Percentiles rank a stretch among this genome's conserved stretches.
Conservation (phyloP, 2,797 vertebrate species). For the Fistularia tabacaria region DNA sequence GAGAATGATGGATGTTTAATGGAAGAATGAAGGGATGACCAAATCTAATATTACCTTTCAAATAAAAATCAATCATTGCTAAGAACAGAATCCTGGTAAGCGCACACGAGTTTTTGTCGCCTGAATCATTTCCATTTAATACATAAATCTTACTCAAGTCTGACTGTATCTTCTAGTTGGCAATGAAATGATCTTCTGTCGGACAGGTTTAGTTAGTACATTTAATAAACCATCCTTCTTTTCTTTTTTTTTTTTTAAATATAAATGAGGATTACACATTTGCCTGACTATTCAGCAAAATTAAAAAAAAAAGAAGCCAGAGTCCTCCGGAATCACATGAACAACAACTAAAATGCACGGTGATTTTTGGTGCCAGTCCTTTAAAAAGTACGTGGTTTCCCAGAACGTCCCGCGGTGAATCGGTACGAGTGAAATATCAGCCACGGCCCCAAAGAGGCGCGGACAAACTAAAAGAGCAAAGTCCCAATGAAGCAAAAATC, state of each 20-base stretch:
- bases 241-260: background rate
- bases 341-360: no score
- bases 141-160: conserved; percentile 22
- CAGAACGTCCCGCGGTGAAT: conserved; percentile 15
- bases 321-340: no score
- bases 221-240: conserved; percentile 7
- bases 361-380: conserved; percentile 44
- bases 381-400: conserved; percentile 16
- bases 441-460: conserved; percentile 9
- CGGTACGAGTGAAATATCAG: conserved; percentile 12
- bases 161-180: conserved; percentile 4
- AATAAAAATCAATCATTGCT: background rate
- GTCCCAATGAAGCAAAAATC: no score
- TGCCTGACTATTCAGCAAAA: no score
- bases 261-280: background rate
- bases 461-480: no score
- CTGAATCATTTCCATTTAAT: conserved; percentile 21
- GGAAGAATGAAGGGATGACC: no score
- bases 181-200: background rate
- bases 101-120: conserved; percentile 10
- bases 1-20: no score
- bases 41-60: no score
- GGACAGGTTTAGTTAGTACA: conserved; percentile 8
- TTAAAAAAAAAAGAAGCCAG: background rate
- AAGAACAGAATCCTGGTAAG: conserved; percentile 17